Evolutionary conservation across 2,113 vertebrate genomes (phyloP).

Genomic region (Serranochromis macrocephalus): DNA sequence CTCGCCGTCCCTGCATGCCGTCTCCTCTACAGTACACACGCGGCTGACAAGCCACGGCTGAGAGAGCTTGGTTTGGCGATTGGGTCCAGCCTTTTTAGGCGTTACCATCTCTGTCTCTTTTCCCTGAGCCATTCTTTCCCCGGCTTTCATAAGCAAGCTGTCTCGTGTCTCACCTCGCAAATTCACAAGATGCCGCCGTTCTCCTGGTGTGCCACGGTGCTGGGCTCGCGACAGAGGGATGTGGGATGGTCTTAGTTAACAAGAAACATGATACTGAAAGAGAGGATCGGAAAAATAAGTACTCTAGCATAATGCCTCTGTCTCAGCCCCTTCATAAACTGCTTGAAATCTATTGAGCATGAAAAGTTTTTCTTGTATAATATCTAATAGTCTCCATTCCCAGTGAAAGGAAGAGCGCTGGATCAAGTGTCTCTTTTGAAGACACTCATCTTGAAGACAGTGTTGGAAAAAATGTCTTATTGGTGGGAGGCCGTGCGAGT

Average conservation of each 20-base stretch:
- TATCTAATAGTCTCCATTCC: conserved; percentile 69
- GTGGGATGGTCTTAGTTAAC: conserved; percentile 45
- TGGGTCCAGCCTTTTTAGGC: background rate
- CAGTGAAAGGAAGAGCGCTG: conserved; percentile 57
- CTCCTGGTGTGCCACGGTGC: background rate
- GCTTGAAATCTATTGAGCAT: conserved; percentile 75
- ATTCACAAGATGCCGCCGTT: background rate
- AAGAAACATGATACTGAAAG: conserved; percentile 56
- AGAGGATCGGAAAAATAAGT: conserved; percentile 57
- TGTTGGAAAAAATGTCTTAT: conserved; percentile 60
- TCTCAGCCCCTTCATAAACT: conserved; percentile 54
- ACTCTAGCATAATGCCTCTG: conserved; percentile 50
- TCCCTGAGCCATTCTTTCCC: background rate
- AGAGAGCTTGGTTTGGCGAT: background rate
- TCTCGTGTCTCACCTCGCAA: background rate
- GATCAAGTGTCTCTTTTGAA: conserved; percentile 60
- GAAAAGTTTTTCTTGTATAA: conserved; percentile 75
- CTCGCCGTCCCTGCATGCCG: conserved; percentile 7
- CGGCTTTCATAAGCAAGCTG: background rate
- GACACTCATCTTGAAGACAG: conserved; percentile 46
- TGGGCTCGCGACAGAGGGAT: conserved; percentile 21
- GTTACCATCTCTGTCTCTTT: background rate
- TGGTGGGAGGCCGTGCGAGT: conserved; percentile 19
- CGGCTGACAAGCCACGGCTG: conserved; percentile 12
- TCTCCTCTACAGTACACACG: conserved; percentile 27